These are phyloP conservation scores for Cataglyphis livida DNA, from an alignment of 2,888 invertebrate species.

Conservation along the genomic window DNA sequence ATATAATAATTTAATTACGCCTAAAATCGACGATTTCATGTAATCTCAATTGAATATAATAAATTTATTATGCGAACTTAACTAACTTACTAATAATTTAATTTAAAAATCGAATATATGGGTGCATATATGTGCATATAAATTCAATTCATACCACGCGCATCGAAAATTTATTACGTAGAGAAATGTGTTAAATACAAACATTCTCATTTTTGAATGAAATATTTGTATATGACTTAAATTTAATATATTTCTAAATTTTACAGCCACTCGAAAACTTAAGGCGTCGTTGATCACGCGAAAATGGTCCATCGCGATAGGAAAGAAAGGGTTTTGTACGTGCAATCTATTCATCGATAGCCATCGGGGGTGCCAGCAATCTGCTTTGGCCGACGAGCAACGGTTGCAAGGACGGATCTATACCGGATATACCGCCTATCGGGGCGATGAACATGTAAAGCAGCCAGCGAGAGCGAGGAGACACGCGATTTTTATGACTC, in stretches of 20 bases:
- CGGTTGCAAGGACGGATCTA: constrained; percentile 59
- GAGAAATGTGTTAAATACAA: neutral
- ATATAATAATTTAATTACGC: constrained; percentile 19
- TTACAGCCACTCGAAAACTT: neutral
- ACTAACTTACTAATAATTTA: neutral
- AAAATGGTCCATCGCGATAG: constrained; percentile 25
- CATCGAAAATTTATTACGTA: neutral
- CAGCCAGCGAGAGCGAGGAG: constrained; percentile 34
- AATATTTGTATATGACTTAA: neutral
- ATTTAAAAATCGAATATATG: neutral
- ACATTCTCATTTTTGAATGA: neutral
- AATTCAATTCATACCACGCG: constrained; percentile 21
- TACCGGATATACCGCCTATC: constrained; percentile 49
- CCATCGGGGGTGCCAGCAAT: neutral
- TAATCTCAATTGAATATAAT: constrained; percentile 18
- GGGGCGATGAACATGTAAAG: constrained; percentile 56
- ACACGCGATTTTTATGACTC: constrained; percentile 33
- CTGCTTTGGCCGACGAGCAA: constrained; percentile 4
- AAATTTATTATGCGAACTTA: constrained; percentile 16
- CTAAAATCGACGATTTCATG: constrained; percentile 19
- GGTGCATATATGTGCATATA: neutral
- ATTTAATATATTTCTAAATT: neutral
- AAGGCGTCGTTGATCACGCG: neutral
- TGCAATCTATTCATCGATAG: constrained; percentile 3
- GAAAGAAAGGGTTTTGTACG: neutral